Evolutionary conservation across 1,140 invertebrate genomes (phyloP).

Genomic region (Lysiphlebus fabarum): DNA sequence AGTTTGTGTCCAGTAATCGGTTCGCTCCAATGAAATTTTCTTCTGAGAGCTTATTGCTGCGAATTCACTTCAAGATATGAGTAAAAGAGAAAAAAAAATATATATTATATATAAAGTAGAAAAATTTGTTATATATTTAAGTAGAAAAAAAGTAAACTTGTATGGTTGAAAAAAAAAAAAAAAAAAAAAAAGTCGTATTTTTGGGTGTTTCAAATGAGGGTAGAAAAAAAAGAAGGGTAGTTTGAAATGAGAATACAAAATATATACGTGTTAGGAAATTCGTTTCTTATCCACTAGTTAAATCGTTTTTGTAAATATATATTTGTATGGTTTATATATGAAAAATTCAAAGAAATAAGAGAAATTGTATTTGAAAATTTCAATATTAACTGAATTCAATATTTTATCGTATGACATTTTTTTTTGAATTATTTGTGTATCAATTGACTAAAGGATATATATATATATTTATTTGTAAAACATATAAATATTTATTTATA

Average conservation of each 20-base stretch:
- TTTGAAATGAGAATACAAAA: constrained; percentile 19
- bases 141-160: constrained; percentile 5
- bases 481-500: too few species aligned
- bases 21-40: constrained; percentile 37
- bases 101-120: constrained; percentile 1
- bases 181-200: not conserved
- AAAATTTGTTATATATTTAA: constrained; percentile 14
- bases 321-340: too few species aligned
- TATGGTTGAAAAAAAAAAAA: constrained; percentile 1
- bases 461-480: not conserved
- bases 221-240: constrained; percentile 4
- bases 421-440: too few species aligned
- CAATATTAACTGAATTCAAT: constrained; percentile 16
- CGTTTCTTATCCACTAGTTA: constrained; percentile 27
- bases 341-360: too few species aligned
- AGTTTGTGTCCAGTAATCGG: constrained; percentile 29
- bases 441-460: not conserved
- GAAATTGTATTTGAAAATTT: constrained; percentile 11
- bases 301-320: constrained; percentile 17
- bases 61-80: constrained; percentile 31
- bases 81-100: constrained; percentile 6
- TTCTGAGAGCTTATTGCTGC: constrained; percentile 34
- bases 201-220: not conserved
- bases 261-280: constrained; percentile 32
- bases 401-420: not conserved